Evolutionary conservation across 2,797 vertebrate species (phyloP), one percentile per base, ranked within the genome.

Genomic region (Phataginus tetradactyla): DNA sequence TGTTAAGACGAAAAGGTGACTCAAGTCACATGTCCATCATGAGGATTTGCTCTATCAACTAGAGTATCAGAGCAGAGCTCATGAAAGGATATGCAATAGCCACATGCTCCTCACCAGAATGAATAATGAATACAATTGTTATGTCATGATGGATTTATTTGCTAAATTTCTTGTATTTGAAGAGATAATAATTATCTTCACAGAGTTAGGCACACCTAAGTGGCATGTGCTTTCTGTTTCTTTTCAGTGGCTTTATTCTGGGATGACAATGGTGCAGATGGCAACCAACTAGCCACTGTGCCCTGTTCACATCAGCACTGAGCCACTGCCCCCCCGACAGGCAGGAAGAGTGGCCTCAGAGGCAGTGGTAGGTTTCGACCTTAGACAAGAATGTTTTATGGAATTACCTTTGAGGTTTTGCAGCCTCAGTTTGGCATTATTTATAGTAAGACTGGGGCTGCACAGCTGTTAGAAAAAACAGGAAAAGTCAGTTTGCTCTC

Each of bases 1-100:
- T 92, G 68, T 77, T 63, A 78, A 55, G 51, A 42, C 42, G 32
- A 94, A 94, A 96, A 71, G 37, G 45, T 51, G 45, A 88, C 34
- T 79, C 57, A 72, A 63, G 39, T 69, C 49, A 55, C 4, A 27
- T 45, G 45, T 32, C 68, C 32, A 27, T 75, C 32, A 4, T 3
- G 0, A 86, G 9, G 13, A 57, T 64, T 49, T 69, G 55, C 59
- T 86, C 8, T 29, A 64, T 18, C 66, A 89, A 45, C 63, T 1
- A 77, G 13, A 68, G 15, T 25, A 29, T 15, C 66, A 34, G 61
- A 49, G 25, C 8, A n/a, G 42, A 85, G 7, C 14, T 1, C 4
- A 37, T 5, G 32, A 92, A 72, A 72, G 85, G 42, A 64, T n/a
- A 34, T 12, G 7, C 25, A 78, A n/a, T 14, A 39, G 27, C 64